These are phyloP conservation scores for Rhynchonycteris naso DNA, from an alignment of 2,797 vertebrate species.

Conservation along the genomic window DNA sequence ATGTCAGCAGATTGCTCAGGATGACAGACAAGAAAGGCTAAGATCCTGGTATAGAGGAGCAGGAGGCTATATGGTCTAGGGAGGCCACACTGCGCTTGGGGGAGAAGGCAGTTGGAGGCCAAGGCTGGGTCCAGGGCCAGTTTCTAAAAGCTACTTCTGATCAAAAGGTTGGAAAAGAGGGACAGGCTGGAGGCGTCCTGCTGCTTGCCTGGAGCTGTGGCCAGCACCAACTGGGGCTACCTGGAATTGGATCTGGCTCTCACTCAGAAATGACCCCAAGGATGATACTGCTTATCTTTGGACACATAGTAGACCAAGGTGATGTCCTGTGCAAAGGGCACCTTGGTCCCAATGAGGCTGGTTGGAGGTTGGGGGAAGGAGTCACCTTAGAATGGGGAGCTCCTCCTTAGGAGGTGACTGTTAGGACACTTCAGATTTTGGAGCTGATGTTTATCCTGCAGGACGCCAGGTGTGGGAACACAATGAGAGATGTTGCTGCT, in stretches of 20 bases:
- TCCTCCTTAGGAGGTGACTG: rapidly evolving
- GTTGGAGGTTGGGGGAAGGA: background rate
- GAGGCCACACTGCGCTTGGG: background rate
- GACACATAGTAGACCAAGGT: background rate
- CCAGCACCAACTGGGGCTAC: background rate
- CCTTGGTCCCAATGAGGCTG: background rate
- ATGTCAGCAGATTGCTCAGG: background rate
- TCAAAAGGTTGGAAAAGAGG: too few species aligned
- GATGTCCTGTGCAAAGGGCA: background rate
- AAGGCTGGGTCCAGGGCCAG: background rate
- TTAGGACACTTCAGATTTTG: background rate
- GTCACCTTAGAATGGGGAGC: background rate
- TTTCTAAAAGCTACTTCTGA: background rate
- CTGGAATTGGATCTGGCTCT: background rate
- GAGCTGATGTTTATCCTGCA: background rate
- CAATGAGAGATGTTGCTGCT: background rate
- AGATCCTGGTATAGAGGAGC: background rate
- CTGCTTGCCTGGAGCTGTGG: too few species aligned
- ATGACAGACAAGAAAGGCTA: background rate
- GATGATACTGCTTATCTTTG: background rate
- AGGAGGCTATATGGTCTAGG: background rate
- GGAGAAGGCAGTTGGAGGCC: background rate
- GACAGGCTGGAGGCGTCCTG: background rate
- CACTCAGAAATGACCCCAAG: background rate
- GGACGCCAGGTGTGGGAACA: background rate